phyloP scores from a whole-genome alignment of 2,113 vertebrate genomes.

The Bombycilla garrulus region DNA sequence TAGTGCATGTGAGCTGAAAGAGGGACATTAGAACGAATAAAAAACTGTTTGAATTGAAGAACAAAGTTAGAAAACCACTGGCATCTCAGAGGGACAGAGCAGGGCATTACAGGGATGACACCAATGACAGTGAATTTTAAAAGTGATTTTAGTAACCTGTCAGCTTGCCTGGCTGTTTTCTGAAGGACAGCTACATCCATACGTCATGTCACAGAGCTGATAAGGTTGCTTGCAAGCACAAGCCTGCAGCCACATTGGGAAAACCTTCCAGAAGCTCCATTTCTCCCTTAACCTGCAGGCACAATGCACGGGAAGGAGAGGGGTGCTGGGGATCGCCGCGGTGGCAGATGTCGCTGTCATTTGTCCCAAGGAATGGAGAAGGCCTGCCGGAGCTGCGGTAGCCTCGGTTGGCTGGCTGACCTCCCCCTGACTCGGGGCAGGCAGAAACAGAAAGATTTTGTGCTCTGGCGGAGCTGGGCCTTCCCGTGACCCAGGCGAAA shows the following conservation, averaged over 20 bases:
- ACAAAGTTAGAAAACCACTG: not conserved
- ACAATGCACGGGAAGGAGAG: rapidly evolving
- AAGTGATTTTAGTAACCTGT: not conserved
- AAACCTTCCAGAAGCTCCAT: not conserved
- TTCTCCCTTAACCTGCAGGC: rapidly evolving
- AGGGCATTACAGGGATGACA: not conserved
- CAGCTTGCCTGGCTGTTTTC: not conserved
- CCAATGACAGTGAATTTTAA: not conserved
- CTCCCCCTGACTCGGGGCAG: slow-evolving; percentile 73
- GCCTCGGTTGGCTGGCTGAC: slow-evolving; percentile 71
- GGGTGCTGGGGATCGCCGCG: rapidly evolving
- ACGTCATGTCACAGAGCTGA: not conserved
- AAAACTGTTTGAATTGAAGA: rapidly evolving
- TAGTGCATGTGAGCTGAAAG: not conserved
- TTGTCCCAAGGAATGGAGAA: not conserved
- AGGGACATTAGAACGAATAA: not conserved
- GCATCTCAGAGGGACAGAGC: not conserved
- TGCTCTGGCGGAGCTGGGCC: slow-evolving; percentile 66
- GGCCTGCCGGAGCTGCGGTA: not conserved
- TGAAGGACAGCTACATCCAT: not conserved
- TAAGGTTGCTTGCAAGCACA: not conserved
- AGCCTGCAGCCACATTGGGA: not conserved
- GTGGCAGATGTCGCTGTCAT: rapidly evolving
- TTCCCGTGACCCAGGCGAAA: slow-evolving; percentile 79
- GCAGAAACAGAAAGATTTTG: slow-evolving; percentile 75